Evolutionary conservation across 92 coral and sea anemone species (phyloP).

Genomic region (Virgularia gustaviana): DNA sequence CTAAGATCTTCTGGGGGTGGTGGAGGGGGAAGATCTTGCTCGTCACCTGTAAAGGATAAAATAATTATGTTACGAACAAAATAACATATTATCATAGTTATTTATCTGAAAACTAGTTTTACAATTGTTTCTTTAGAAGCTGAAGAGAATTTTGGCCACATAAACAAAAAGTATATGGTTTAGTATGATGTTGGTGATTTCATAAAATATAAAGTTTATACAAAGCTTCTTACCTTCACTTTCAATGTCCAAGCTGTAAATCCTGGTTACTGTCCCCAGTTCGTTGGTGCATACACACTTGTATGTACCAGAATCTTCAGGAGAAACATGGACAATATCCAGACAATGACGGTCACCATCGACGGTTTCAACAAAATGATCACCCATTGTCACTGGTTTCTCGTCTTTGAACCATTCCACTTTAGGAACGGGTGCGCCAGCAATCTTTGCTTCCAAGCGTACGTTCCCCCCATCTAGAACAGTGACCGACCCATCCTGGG

Average conservation of each 20-base stretch:
- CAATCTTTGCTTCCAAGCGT: slow-evolving; percentile 72
- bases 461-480: slow-evolving; percentile 70
- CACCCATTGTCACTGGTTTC: slow-evolving; percentile 35
- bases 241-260: slow-evolving; percentile 76
- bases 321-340: slow-evolving; percentile 47
- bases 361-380: slow-evolving; percentile 41
- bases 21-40: neutral
- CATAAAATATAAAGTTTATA: neutral
- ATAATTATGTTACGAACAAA: too few species aligned
- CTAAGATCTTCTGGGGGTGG: slow-evolving; percentile 39
- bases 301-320: slow-evolving; percentile 47
- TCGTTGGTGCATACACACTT: slow-evolving; percentile 56
- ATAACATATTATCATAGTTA: too few species aligned
- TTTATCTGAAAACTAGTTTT: too few species aligned
- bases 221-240: slow-evolving; percentile 27
- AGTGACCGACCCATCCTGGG: slow-evolving; percentile 41
- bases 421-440: slow-evolving; percentile 49
- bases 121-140: too few species aligned
- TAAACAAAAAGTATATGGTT: too few species aligned
- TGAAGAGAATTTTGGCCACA: too few species aligned
- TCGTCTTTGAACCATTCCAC: slow-evolving; percentile 58
- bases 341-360: slow-evolving; percentile 48
- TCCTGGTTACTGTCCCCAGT: slow-evolving; percentile 72
- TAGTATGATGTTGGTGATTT: too few species aligned
- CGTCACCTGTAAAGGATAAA: too few species aligned